phyloP scores from a whole-genome alignment of 2,888 invertebrate genomes.

The Agrilus biguttatus region DNA sequence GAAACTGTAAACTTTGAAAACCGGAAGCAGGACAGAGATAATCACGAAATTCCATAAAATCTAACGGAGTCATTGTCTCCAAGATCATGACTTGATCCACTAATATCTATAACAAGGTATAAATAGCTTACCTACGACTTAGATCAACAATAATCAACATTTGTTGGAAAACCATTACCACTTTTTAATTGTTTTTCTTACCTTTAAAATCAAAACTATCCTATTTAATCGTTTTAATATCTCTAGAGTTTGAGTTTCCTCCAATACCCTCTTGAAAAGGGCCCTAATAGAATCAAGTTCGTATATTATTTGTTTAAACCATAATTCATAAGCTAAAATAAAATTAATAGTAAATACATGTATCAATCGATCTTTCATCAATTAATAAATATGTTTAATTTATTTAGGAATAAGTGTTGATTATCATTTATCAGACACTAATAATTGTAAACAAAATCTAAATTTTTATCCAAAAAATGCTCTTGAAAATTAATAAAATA shows the following conservation, averaged over 20 bases:
- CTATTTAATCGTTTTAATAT: conserved; percentile 84
- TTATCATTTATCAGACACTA: too few relatives aligned
- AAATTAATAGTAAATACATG: too few relatives aligned
- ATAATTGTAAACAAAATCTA: too few relatives aligned
- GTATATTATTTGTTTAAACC: conserved; percentile 98
- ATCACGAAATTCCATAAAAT: conserved; percentile 95
- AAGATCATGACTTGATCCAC: conserved; percentile 95
- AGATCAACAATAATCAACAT: too few relatives aligned
- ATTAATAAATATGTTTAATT: neutral
- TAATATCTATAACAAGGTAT: conserved; percentile 49
- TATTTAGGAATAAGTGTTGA: too few relatives aligned
- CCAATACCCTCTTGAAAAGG: conserved; percentile 62
- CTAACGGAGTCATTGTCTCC: conserved; percentile 97
- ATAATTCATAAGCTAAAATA: conserved; percentile 84
- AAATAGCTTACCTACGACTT: neutral
- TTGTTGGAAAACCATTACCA: too few relatives aligned
- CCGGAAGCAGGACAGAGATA: conserved; percentile 92
- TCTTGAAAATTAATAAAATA: too few relatives aligned
- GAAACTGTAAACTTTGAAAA: conserved; percentile 93
- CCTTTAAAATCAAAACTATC: conserved; percentile 84
- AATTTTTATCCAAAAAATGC: too few relatives aligned
- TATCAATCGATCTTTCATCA: too few relatives aligned
- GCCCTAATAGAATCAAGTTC: conserved; percentile 87
- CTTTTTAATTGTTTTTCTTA: conserved; percentile 24
- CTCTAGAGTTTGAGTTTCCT: conserved; percentile 85